Evolutionary conservation across 2,113 vertebrate genomes (phyloP), one percentile per base, ranked within the genome.

Genomic region (Tetrao urogallus): DNA sequence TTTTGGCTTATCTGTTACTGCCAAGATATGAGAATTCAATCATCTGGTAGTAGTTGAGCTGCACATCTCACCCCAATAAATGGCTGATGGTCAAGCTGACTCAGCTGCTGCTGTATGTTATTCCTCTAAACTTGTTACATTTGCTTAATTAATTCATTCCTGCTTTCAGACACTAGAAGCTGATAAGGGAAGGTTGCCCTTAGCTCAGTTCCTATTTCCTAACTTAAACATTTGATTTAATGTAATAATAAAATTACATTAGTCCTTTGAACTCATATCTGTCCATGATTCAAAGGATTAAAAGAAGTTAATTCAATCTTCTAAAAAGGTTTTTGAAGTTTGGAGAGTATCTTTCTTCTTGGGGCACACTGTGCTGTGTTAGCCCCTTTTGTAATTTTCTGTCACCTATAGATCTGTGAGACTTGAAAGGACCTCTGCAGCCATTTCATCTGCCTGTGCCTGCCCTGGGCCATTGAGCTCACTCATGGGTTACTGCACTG

Each of bases 221-320:
- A 94, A 95, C 84, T 88, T 73, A 95, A 95, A 92, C 42, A 84
- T 94, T 95, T 93, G 75, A 96, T 95, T 96, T 90, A 91, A 88
- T 86, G 71, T 79, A 89, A 94, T 88, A 96, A 95, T 92, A 92
- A 95, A 96, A 96, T 93, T 95, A 83, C 83, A 78, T 92, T 96
- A 95, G 71, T 91, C 83, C 64, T 96, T 96, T 96, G 93, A 95
- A 94, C 89, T 93, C 82, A 2, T 74, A 94, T 93, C 93, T 88
- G 52, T 36, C 58, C 76, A 42, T 78, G 88, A 92, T 92, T 94
- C 83, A 92, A 88, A 76, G 82, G 66, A 78, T 93, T 90, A 92
- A 67, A 94, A 76, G n/a, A 91, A 88, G 72, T 82, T 89, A 96
- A 95, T 96, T 76, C 76, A 88, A 90, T 95, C 65, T 92, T 92